Evolutionary conservation across 2,888 invertebrate genomes (phyloP).

Genomic region (Acleris holmiana): DNA sequence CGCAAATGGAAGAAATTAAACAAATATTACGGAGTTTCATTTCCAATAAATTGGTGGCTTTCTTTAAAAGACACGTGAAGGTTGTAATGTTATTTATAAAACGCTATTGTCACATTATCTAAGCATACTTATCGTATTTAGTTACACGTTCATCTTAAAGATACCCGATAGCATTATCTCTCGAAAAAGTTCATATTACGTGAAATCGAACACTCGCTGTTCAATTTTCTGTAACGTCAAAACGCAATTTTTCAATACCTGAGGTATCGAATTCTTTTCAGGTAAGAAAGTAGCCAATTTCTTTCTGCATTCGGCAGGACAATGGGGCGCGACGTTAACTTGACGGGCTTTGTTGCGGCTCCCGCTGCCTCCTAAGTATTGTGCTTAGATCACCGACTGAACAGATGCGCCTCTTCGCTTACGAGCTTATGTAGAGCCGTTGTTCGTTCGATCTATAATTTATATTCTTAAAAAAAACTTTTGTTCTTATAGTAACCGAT

Average conservation of each 20-base stretch:
- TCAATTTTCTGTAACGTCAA: constrained; percentile 36
- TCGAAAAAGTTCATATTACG: constrained; percentile 15
- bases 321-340: constrained; percentile 34
- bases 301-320: constrained; percentile 34
- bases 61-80: too few species aligned
- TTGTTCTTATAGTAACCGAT: too few species aligned
- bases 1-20: too few species aligned
- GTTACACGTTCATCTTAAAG: neutral
- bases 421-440: neutral
- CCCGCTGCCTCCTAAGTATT: constrained; percentile 36
- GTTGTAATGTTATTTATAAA: too few species aligned
- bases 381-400: constrained; percentile 29
- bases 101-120: too few species aligned
- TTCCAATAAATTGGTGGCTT: too few species aligned
- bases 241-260: constrained; percentile 36
- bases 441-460: too few species aligned
- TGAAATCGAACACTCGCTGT: constrained; percentile 30
- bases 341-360: constrained; percentile 38
- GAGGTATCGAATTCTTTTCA: constrained; percentile 38
- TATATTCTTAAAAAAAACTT: too few species aligned
- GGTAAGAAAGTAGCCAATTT: constrained; percentile 40
- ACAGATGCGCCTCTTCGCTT: constrained; percentile 19
- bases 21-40: too few species aligned
- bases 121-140: constrained; percentile 1
- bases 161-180: neutral